A percentile compares a stretch with the other conserved stretches of the same genome.
phyloP scores from a whole-genome alignment of 2,888 invertebrate genomes.

The Acanthococcus lagerstroemiae region DNA sequence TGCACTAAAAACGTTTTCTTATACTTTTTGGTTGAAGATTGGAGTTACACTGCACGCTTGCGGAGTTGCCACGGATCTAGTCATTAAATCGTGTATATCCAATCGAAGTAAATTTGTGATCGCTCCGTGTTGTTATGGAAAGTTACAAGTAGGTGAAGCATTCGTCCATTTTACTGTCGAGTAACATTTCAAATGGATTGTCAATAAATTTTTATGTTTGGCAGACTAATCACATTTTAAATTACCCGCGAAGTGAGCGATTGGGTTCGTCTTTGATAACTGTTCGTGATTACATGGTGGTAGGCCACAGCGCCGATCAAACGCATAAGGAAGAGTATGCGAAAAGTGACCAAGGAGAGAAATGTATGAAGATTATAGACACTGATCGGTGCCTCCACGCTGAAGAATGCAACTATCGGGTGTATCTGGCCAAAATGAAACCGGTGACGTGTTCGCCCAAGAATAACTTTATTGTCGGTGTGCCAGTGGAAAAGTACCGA shows the following conservation, averaged over 20 bases:
- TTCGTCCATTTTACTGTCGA: not conserved
- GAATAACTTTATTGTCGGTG: constrained; percentile 73
- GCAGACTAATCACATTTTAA: constrained; percentile 53
- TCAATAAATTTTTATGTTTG: not conserved
- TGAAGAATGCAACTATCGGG: constrained; percentile 62
- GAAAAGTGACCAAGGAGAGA: constrained; percentile 62
- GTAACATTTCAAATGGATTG: not conserved
- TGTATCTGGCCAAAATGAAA: constrained; percentile 62
- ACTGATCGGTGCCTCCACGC: constrained; percentile 70
- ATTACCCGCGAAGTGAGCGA: constrained; percentile 64
- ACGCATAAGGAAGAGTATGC: constrained; percentile 62
- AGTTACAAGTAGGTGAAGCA: constrained; percentile 38
- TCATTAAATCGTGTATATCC: constrained; percentile 69
- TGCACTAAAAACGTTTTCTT: not conserved
- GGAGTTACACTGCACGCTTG: constrained; percentile 88
- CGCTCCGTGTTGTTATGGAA: constrained; percentile 92
- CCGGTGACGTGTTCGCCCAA: constrained; percentile 83
- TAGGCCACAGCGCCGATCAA: constrained; percentile 88
- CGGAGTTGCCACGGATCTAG: constrained; percentile 87
- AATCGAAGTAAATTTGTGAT: constrained; percentile 71
- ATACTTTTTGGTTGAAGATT: constrained; percentile 51
- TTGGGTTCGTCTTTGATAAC: constrained; percentile 33
- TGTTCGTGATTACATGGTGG: constrained; percentile 57
- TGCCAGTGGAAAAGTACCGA: constrained; percentile 40
- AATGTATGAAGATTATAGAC: constrained; percentile 82